A percentile compares a stretch with the other conserved stretches of the same genome.
Evolutionary conservation across 2,888 invertebrate species (phyloP).

Genomic region (Schizotus pectinicornis): DNA sequence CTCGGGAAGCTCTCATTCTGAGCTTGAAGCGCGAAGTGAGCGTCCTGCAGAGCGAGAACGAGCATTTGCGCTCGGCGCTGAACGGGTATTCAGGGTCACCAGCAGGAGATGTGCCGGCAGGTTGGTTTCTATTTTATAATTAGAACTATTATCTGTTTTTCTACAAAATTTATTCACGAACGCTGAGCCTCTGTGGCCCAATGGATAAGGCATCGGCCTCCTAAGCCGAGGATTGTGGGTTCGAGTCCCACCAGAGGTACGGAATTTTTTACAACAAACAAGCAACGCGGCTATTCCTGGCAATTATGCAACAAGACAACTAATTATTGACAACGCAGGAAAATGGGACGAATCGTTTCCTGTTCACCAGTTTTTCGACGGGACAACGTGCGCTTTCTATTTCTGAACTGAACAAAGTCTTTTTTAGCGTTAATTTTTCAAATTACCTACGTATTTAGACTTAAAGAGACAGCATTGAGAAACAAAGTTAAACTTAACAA

Average conservation of each 20-base stretch:
- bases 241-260: constrained; percentile 85
- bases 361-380: no score
- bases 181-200: constrained; percentile 73
- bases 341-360: neutral
- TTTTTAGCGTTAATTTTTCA: no score
- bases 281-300: neutral
- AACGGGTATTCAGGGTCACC: constrained; percentile 67
- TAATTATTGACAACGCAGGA: constrained; percentile 1
- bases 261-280: constrained; percentile 22
- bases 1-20: constrained; percentile 87
- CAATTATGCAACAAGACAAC: neutral
- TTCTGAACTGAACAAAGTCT: no score
- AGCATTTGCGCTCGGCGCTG: constrained; percentile 79
- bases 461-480: no score
- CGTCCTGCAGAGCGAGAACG: constrained; percentile 85
- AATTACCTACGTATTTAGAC: no score
- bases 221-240: constrained; percentile 82
- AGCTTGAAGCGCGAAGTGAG: constrained; percentile 88
- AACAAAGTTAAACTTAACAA: no score
- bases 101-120: constrained; percentile 34
- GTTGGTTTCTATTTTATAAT: constrained; percentile 22
- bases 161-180: constrained; percentile 11
- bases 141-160: constrained; percentile 20
- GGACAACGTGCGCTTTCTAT: no score
- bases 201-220: constrained; percentile 83